Conservation (phyloP, 2,888 invertebrate genomes). For the Maniola hyperantus region DNA sequence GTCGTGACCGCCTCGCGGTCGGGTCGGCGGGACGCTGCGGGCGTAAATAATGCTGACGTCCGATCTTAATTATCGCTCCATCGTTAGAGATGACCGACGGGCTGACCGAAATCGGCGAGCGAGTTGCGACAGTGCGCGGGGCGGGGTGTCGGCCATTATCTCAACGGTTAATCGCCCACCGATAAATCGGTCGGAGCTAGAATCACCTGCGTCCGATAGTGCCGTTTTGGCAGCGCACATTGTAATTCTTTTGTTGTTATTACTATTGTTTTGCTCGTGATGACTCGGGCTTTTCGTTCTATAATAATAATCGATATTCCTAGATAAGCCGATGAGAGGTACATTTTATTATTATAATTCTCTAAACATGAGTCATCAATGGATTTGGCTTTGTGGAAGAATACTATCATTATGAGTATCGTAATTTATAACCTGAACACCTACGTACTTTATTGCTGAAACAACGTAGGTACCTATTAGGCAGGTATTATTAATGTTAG, state of each 20-base stretch:
- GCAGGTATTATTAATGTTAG: neutral
- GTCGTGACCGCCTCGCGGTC: conserved; percentile 74
- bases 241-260: conserved; percentile 77
- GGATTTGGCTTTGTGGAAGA: conserved; percentile 30
- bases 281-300: conserved; percentile 62
- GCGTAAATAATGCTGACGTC: conserved; percentile 80
- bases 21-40: conserved; percentile 75
- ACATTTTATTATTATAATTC: conserved; percentile 38
- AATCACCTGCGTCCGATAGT: conserved; percentile 73
- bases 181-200: conserved; percentile 64
- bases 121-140: conserved; percentile 65
- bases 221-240: conserved; percentile 73
- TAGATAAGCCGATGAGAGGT: conserved; percentile 41
- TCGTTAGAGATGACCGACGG: conserved; percentile 78
- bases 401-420: conserved; percentile 34
- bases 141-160: conserved; percentile 55
- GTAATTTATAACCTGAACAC: conserved; percentile 33
- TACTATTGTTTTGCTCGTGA: conserved; percentile 71
- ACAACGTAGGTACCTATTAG: conserved; percentile 6
- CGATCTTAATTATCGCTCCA: conserved; percentile 81
- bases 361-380: conserved; percentile 34
- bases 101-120: conserved; percentile 68
- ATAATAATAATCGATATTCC: conserved; percentile 43
- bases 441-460: conserved; percentile 32
- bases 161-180: conserved; percentile 65